Conservation (phyloP, 1,140 invertebrate genomes). For the Apis cerana region DNA sequence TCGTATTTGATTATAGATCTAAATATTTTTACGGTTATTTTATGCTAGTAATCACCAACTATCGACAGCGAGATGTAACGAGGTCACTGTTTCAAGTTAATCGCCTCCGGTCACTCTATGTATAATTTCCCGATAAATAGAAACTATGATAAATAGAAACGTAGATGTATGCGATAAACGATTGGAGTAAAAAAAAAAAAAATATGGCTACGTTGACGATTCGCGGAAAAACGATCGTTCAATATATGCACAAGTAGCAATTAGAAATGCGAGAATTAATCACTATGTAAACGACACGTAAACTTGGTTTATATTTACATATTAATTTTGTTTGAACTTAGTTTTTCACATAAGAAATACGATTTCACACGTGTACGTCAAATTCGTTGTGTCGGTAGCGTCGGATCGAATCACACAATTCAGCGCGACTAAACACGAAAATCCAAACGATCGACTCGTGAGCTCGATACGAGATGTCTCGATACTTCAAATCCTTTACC, state of each 20-base stretch:
- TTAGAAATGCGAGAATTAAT: background rate
- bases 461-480: conserved; percentile 17
- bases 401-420: conserved; percentile 20
- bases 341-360: background rate
- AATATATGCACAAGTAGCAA: too few relatives aligned
- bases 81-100: conserved; percentile 22
- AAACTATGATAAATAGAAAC: background rate
- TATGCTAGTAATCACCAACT: conserved; percentile 31
- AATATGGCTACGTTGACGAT: too few relatives aligned
- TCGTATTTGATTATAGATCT: conserved; percentile 28
- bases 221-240: background rate
- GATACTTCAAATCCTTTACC: background rate
- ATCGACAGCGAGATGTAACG: conserved; percentile 24
- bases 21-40: conserved; percentile 48
- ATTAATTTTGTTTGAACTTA: background rate
- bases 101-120: background rate
- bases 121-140: conserved; percentile 39
- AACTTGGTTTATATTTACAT: too few relatives aligned
- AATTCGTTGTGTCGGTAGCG: background rate
- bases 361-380: background rate
- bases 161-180: background rate
- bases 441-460: conserved; percentile 20
- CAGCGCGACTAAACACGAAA: conserved; percentile 17
- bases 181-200: background rate
- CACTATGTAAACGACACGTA: background rate